These are phyloP conservation scores for Ochropacha duplaris DNA, from an alignment of 2,888 invertebrate genomes.

Conservation along the genomic window DNA sequence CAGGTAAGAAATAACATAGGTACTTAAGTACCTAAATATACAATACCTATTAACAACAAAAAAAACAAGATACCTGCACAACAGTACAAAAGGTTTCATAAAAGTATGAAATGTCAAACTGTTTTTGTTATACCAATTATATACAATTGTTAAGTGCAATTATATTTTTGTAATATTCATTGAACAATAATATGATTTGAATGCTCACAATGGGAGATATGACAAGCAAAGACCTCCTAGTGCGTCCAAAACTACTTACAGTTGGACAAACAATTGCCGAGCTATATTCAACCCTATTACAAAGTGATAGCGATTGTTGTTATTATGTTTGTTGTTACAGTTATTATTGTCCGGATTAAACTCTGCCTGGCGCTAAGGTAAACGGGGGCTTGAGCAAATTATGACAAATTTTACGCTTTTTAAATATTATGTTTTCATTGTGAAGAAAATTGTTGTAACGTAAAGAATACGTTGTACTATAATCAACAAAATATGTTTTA, in stretches of 20 bases:
- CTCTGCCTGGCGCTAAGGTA: constrained; percentile 54
- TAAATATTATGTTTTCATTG: constrained; percentile 45
- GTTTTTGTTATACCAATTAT: constrained; percentile 54
- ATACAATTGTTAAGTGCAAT: constrained; percentile 61
- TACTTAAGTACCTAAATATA: background rate
- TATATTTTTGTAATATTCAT: constrained; percentile 55
- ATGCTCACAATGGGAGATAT: constrained; percentile 52
- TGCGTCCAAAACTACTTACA: constrained; percentile 10
- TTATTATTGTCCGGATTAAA: constrained; percentile 11
- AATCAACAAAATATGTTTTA: too few species aligned
- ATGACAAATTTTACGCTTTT: constrained; percentile 53
- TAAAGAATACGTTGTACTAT: background rate
- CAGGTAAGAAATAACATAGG: too few species aligned
- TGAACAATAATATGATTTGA: constrained; percentile 57
- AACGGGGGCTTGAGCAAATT: constrained; percentile 30
- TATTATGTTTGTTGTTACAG: too few species aligned
- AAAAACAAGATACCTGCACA: constrained; percentile 17
- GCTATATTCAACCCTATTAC: background rate
- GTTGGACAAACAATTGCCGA: background rate
- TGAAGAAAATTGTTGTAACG: background rate
- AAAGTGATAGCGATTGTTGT: background rate
- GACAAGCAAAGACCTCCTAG: constrained; percentile 72
- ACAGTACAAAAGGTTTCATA: constrained; percentile 13
- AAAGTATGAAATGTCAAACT: constrained; percentile 49
- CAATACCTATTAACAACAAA: background rate